Base-by-base conservation (phyloP, 1,140 invertebrate genomes). In the Lepidurus couesii region DNA sequence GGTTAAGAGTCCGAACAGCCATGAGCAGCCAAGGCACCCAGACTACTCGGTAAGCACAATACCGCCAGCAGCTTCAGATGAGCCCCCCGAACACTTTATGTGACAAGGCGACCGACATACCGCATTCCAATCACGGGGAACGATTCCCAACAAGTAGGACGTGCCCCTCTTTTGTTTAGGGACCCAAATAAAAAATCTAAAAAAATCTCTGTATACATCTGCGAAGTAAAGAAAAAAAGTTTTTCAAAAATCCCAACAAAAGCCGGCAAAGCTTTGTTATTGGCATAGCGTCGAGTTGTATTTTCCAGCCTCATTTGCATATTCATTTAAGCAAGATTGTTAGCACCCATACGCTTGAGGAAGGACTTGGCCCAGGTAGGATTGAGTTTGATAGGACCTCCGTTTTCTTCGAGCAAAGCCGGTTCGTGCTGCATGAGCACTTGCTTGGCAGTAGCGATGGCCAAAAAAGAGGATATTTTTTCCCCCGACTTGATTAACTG, bases 321-420 rank as follows among this genome's bases (percentile, higher is more conserved):
- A 65, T 65, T 65, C 53, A 65, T 65, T 65, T 65, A 65, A 21
- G 53, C 53, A 16, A 65, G 53, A 65, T 82, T 80, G 73, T 81
- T 80, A n/a, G 82, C 79, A 43, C 82, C 82, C 76, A 83, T 82
- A 42, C 82, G 77, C 53, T 82, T 83, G 10, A 86, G 81, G 77
- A 85, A 85, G 34, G 84, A 85, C 80, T 86, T 86, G 11, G 85
- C 85, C 85, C 85, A 86, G 9, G 84, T 83, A 9, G 82, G 81
- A 78, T 84, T 86, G 0, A 86, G 80, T 77, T 84, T 84, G 26
- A 86, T 81, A 24, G 81, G 82, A 9, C 85, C 85, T 16, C 85
- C 85, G 81, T 84, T 82, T 75, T 85, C 85, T 78, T 84, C 82
- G 21, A 86, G 81, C 11, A 85, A 78, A 42, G 78, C 78, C 7